Evolutionary conservation across 2,888 invertebrate genomes (phyloP), one percentile per base, ranked within the genome.

Genomic region (Clanis bilineata): DNA sequence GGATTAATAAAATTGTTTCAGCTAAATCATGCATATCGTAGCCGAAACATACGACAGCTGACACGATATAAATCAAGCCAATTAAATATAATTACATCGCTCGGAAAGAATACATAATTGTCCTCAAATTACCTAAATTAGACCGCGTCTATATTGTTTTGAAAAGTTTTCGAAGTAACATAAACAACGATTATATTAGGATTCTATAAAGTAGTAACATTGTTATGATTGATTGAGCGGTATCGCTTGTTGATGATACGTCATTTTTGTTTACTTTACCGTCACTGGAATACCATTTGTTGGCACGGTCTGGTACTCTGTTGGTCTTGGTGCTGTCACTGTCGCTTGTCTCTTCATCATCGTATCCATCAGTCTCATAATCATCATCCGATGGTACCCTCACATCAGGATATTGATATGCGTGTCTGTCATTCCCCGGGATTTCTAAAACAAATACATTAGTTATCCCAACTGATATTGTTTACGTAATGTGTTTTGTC

Each of bases 231-330:
- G 74, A 47, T 39, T 44, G 45, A 45, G 44, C 32, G 4, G 62
- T 21, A 68, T 65, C 39, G 18, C 23, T 15, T 32, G 57, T 44
- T n/a, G 15, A 51, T 25, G 36, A 56, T 7, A 45, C 36, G 12
- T 45, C 44, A 56, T 80, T 85, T 5, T 80, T 68, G 57, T 76
- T 79, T 25, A 82, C 70, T 77, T 90, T 90, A 10, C 88, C 89
- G 56, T 90, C 90, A 61, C 86, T 92, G 1, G 91, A 84, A 71
- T 91, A 90, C 92, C 92, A 93, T 79, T 93, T 92, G 73, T 92
- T 92, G 3, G 92, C 92, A 18, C 89, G 82, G 64, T 92, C 92
- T 2, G 90, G 90, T 1, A 93, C 90, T 60, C 92, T 77, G 70
- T 93, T 92, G 67, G 82, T 90, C 65, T 90, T 90, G 64, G 87